Evolutionary conservation across 2,888 invertebrate genomes (phyloP).

Genomic region (Camponotus fellah): DNA sequence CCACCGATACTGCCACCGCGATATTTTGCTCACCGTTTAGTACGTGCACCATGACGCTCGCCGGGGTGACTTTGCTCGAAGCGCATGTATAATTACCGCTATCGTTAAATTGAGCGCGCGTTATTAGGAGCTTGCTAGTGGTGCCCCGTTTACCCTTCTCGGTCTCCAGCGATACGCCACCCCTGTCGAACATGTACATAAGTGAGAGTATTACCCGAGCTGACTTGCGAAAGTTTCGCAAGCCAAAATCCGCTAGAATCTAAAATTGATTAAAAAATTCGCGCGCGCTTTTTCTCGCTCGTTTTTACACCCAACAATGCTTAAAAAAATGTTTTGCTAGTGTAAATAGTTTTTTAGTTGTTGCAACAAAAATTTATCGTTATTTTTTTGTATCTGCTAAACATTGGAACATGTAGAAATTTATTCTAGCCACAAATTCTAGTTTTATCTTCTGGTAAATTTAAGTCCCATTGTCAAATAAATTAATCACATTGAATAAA

Average conservation of each 20-base stretch:
- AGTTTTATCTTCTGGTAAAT: no score
- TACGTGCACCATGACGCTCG: conserved; percentile 82
- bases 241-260: background rate
- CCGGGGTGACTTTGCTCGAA: conserved; percentile 91
- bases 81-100: conserved; percentile 96
- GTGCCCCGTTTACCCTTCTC: conserved; percentile 93
- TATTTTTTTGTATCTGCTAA: no score
- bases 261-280: background rate
- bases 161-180: conserved; percentile 94
- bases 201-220: conserved; percentile 35
- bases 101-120: conserved; percentile 93
- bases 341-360: no score
- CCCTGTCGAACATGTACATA: conserved; percentile 86
- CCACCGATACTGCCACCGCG: conserved; percentile 25
- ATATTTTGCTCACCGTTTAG: conserved; percentile 79
- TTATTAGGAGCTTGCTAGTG: conserved; percentile 93
- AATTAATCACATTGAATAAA: no score
- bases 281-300: no score
- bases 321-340: no score
- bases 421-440: no score
- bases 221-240: conserved; percentile 26
- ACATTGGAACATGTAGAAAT: no score
- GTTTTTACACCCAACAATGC: no score
- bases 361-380: no score
- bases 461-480: no score